Conservation (phyloP, 2,797 vertebrate species). For the Xenopus petersii region DNA sequence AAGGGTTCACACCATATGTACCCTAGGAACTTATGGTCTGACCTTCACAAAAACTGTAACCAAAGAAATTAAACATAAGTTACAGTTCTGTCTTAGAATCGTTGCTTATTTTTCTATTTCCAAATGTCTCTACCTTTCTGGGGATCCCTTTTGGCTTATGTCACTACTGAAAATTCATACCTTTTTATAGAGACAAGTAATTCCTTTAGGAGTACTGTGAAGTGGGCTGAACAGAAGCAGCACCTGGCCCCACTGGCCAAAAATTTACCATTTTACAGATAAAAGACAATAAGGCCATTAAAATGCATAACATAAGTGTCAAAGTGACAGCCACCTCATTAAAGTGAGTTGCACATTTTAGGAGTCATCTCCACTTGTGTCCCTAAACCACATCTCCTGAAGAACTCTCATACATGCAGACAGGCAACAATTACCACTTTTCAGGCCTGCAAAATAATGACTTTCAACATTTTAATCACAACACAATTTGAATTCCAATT, state of each 20-base stretch:
- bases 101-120: neutral
- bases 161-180: neutral
- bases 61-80: too few relatives aligned
- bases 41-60: too few relatives aligned
- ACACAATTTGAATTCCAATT: constrained; percentile 11
- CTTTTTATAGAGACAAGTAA: neutral
- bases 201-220: neutral
- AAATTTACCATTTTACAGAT: constrained; percentile 1
- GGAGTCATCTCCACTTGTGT: constrained; percentile 43
- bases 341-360: constrained; percentile 46
- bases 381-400: constrained; percentile 37
- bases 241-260: neutral
- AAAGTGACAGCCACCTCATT: constrained; percentile 35
- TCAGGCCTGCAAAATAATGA: constrained; percentile 42
- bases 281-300: constrained; percentile 26
- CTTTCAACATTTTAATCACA: constrained; percentile 45
- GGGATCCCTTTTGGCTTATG: neutral
- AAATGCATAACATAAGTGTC: constrained; percentile 33
- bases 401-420: constrained; percentile 41
- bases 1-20: too few relatives aligned
- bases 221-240: neutral
- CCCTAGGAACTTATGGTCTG: too few relatives aligned
- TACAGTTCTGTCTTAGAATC: too few relatives aligned
- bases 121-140: neutral
- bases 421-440: constrained; percentile 34